phyloP scores from a whole-genome alignment of 1,140 invertebrate genomes.

The Marisa cornuarietis region DNA sequence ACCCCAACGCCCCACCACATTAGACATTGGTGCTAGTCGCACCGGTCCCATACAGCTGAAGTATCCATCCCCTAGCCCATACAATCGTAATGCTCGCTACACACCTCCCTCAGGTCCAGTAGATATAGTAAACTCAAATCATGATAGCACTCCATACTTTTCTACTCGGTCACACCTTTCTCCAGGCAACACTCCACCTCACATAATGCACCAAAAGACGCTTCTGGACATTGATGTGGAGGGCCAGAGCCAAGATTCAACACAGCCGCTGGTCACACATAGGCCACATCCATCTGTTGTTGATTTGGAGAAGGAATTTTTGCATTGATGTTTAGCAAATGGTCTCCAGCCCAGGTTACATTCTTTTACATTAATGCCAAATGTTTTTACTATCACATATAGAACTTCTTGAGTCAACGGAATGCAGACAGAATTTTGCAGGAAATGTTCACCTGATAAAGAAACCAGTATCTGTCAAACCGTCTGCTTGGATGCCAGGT shows the following conservation, averaged over 20 bases:
- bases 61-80: conserved; percentile 37
- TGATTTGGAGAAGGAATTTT: conserved; percentile 34
- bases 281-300: conserved; percentile 25
- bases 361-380: not conserved
- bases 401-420: not conserved
- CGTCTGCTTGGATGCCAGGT: not conserved
- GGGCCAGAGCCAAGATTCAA: conserved; percentile 74
- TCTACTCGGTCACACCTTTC: conserved; percentile 58
- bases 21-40: conserved; percentile 67
- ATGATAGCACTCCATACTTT: conserved; percentile 47
- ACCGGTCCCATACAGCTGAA: conserved; percentile 30
- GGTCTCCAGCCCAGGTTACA: not conserved
- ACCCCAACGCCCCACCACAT: conserved; percentile 77
- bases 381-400: too few species aligned
- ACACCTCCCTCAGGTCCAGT: conserved; percentile 27
- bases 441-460: not conserved
- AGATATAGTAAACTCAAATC: conserved; percentile 32
- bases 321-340: conserved; percentile 1
- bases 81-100: conserved; percentile 33
- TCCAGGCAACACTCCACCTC: conserved; percentile 63
- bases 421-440: not conserved
- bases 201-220: conserved; percentile 65
- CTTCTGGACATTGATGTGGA: conserved; percentile 74
- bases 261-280: conserved; percentile 69
- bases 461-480: not conserved